Evolutionary conservation across 2,113 vertebrate species (phyloP).

Genomic region (Brienomyrus brachyistius): DNA sequence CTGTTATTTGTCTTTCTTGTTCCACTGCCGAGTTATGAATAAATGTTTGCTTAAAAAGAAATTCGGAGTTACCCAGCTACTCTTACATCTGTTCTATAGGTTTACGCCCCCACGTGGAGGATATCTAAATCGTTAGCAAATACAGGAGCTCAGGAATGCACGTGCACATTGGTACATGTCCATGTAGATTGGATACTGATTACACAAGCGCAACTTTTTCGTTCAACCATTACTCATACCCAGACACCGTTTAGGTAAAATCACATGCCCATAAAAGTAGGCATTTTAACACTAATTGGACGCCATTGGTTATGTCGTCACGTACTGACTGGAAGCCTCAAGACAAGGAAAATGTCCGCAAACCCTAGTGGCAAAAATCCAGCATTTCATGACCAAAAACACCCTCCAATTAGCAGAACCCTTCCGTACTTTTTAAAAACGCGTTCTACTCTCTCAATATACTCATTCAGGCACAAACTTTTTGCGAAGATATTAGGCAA

Average conservation of each 20-base stretch:
- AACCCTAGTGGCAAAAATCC: constrained; percentile 1
- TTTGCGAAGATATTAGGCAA: not conserved
- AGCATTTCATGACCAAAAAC: not conserved
- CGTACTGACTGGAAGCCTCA: not conserved
- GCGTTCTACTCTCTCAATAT: not conserved
- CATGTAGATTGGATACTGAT: not conserved
- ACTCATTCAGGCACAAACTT: not conserved
- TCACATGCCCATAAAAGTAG: not conserved
- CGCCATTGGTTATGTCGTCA: not conserved
- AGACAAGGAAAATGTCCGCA: not conserved
- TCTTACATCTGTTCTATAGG: not conserved
- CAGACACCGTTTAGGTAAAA: not conserved
- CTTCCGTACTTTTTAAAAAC: not conserved
- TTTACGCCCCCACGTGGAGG: not conserved
- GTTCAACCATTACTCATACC: not conserved
- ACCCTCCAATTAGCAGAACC: not conserved
- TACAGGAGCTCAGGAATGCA: not conserved
- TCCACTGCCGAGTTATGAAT: not conserved
- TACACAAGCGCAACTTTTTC: not conserved
- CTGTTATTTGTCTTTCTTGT: not conserved
- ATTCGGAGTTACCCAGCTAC: not conserved
- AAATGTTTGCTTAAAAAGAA: not conserved
- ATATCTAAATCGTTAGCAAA: not conserved
- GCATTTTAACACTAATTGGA: not conserved
- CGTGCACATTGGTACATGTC: not conserved